A percentile compares a stretch with the other conserved stretches of the same genome.
phyloP scores from a whole-genome alignment of 2,797 vertebrate species.

The Chrosomus eos region DNA sequence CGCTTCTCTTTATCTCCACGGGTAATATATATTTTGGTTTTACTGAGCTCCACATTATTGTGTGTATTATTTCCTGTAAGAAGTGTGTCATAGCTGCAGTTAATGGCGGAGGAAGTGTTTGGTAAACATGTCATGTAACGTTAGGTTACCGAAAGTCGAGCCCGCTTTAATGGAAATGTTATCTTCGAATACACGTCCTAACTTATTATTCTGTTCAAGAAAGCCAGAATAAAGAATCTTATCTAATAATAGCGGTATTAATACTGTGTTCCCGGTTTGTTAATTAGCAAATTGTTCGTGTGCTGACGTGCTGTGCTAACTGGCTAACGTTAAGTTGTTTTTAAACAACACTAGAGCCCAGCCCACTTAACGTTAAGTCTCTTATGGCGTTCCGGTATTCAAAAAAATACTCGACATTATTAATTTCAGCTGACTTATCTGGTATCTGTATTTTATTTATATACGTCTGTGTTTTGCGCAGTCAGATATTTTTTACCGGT shows the following conservation, averaged over 20 bases:
- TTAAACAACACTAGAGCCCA: neutral
- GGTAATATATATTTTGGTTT: conserved; percentile 65
- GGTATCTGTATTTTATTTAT: neutral
- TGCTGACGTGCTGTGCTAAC: neutral
- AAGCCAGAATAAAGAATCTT: neutral
- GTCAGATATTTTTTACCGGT: neutral
- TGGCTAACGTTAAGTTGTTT: neutral
- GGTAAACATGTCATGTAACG: conserved; percentile 45
- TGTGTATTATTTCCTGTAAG: neutral
- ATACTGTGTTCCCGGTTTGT: neutral
- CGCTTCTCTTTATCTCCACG: conserved; percentile 75
- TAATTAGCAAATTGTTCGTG: neutral
- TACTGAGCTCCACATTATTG: fast-evolving
- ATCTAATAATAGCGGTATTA: neutral
- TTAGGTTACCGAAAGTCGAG: neutral
- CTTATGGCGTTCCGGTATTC: no score
- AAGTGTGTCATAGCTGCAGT: neutral
- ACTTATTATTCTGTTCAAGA: neutral
- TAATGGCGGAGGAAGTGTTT: conserved; percentile 17
- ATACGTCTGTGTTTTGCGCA: neutral
- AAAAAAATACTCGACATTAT: fast-evolving
- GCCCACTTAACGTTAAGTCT: neutral
- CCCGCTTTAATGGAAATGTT: neutral
- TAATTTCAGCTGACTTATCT: no score
- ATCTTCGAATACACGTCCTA: neutral